phyloP scores from a whole-genome alignment of 1,140 invertebrate genomes.

The Sinonovacula constricta region DNA sequence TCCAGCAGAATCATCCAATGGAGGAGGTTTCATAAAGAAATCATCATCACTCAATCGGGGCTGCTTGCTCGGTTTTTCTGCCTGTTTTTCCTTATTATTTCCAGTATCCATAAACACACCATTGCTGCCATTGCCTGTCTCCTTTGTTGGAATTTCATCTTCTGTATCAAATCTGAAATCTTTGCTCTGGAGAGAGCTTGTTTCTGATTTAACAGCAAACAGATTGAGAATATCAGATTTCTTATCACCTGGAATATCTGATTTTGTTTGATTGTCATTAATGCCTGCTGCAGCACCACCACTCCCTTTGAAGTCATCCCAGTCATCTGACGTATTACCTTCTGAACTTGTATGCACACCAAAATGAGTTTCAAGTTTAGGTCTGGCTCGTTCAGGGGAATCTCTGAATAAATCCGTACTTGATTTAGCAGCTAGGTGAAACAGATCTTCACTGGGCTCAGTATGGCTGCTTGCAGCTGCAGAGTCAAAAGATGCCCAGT shows the following conservation, averaged over 20 bases:
- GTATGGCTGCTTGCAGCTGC: neutral
- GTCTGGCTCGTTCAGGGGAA: neutral
- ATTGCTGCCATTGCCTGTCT: neutral
- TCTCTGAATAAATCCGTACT: too few relatives aligned
- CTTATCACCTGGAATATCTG: too few relatives aligned
- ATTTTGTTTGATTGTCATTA: too few relatives aligned
- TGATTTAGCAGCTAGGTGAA: neutral
- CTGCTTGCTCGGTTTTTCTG: neutral
- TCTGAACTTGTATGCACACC: neutral
- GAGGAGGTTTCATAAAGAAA: slow-evolving; percentile 55
- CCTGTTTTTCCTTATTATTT: too few relatives aligned
- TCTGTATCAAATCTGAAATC: too few relatives aligned
- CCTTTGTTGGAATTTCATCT: neutral
- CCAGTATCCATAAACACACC: too few relatives aligned
- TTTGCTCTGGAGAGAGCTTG: too few relatives aligned
- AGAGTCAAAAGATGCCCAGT: slow-evolving; percentile 32
- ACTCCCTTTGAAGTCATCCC: slow-evolving; percentile 55
- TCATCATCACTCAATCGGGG: slow-evolving; percentile 55
- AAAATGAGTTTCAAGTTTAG: neutral
- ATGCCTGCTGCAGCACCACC: too few relatives aligned
- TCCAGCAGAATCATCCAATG: slow-evolving; percentile 53
- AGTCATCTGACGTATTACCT: slow-evolving; percentile 48
- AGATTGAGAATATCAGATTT: too few relatives aligned
- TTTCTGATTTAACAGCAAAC: too few relatives aligned
- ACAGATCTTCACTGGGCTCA: neutral